Percentiles rank a stretch among this genome's conserved stretches.
phyloP scores from a whole-genome alignment of 2,113 vertebrate genomes.

The Lamprologus speciosus region DNA sequence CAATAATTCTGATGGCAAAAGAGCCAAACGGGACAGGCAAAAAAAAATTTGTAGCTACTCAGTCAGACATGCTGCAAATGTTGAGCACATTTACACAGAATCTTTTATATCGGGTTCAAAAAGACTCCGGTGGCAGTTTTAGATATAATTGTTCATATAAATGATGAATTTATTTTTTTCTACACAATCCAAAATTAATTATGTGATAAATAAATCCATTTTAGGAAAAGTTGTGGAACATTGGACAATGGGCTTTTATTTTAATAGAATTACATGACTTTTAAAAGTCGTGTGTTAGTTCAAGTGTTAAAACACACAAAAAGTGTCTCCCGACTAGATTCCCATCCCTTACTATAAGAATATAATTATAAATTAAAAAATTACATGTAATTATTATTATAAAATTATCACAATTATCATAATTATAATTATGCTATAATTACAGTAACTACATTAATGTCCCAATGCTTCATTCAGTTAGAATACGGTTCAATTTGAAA shows the following conservation, averaged over 20 bases:
- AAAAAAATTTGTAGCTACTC: no score
- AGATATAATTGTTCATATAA: not conserved
- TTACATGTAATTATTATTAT: not conserved
- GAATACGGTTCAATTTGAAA: not conserved
- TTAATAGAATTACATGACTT: not conserved
- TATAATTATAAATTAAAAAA: not conserved
- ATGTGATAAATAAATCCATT: not conserved
- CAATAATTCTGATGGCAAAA: no score
- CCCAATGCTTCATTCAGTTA: not conserved
- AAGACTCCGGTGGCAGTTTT: not conserved
- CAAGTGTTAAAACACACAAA: not conserved
- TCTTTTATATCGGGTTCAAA: not conserved
- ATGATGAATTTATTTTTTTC: not conserved
- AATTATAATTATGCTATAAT: not conserved
- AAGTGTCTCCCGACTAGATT: not conserved
- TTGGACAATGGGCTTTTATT: not conserved
- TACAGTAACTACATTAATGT: not conserved
- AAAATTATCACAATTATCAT: not conserved
- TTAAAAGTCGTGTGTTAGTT: not conserved
- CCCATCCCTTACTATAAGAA: not conserved
- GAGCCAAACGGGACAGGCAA: no score
- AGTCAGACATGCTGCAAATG: accelerated
- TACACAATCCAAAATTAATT: not conserved
- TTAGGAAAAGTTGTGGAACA: not conserved
- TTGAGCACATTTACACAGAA: not conserved